A percentile compares a stretch with the other conserved stretches of the same genome.
Conservation (phyloP, 2,113 vertebrate species). For the Brachypteracias leptosomus region DNA sequence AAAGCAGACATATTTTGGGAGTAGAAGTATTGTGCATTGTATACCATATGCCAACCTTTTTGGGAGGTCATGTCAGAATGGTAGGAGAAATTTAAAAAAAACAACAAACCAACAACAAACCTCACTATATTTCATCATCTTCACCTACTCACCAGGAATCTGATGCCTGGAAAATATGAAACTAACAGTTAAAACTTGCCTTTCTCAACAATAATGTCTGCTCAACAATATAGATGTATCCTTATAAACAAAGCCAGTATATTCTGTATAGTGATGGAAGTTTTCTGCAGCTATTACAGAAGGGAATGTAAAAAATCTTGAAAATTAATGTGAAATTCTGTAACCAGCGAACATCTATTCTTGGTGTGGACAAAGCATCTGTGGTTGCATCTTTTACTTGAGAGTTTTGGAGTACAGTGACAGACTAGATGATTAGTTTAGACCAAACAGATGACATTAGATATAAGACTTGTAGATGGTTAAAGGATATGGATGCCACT, state of each 20-base stretch:
- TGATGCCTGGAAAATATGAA: neutral
- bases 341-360: neutral
- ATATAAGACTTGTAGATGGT: neutral
- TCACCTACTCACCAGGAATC: neutral
- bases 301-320: neutral
- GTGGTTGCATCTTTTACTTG: neutral
- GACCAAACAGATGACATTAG: neutral
- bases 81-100: neutral
- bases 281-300: neutral
- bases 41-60: neutral
- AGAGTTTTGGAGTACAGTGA: neutral
- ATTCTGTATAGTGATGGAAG: neutral
- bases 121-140: neutral
- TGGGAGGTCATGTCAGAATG: neutral
- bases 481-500: neutral
- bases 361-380: neutral
- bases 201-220: neutral
- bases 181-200: neutral
- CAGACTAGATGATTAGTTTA: neutral
- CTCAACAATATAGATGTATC: neutral
- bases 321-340: neutral
- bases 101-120: neutral
- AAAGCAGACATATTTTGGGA: slow-evolving; percentile 28
- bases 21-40: neutral
- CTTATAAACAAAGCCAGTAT: neutral